Evolutionary conservation across 2,113 vertebrate genomes (phyloP), one percentile per base, ranked within the genome.

Genomic region (Oryzias woworae): DNA sequence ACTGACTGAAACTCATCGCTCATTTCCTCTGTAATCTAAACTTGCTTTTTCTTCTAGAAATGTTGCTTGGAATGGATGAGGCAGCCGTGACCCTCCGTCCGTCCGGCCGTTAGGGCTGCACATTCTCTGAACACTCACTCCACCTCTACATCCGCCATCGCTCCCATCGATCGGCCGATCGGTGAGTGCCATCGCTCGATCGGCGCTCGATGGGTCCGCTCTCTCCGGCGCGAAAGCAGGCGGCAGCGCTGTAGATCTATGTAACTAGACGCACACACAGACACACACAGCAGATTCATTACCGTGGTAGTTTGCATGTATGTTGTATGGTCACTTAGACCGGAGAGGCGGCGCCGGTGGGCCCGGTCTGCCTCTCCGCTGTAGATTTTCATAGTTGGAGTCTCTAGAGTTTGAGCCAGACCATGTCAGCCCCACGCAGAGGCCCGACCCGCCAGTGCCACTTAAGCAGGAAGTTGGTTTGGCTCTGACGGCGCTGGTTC

Each of bases 251-350:
- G 85, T 90, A 88, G 87, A 89, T 87, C 62, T 88, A 83, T 91
- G 87, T 86, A 84, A 80, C 77, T 81, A 83, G 78, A 85, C 72
- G 71, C 75, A 80, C 81, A 78, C 81, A 66, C 62, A 86, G 73
- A 67, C 48, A 82, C 56, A 85, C 78, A 85, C 77, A 55, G 58
- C 84, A 82, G 75, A 79, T 78, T 88, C 86, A 90, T 82, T 88
- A 69, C 79, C 69, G 82, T 90, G 88, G 82, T 90, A 89, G 87
- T 88, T 90, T 92, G 90, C 91, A 90, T 92, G 91, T 89, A 88
- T 89, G 85, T 90, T 85, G 87, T 91, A 87, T 87, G 90, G 90
- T 91, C 87, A 86, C 84, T 83, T 89, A 90, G 89, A 74, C 17
- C 12, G 87, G 87, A 86, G 80, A 59, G 45, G 50, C 73, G 24